These are phyloP conservation scores for Pecten maximus DNA, from an alignment of 2,888 invertebrate genomes.

Conservation along the genomic window DNA sequence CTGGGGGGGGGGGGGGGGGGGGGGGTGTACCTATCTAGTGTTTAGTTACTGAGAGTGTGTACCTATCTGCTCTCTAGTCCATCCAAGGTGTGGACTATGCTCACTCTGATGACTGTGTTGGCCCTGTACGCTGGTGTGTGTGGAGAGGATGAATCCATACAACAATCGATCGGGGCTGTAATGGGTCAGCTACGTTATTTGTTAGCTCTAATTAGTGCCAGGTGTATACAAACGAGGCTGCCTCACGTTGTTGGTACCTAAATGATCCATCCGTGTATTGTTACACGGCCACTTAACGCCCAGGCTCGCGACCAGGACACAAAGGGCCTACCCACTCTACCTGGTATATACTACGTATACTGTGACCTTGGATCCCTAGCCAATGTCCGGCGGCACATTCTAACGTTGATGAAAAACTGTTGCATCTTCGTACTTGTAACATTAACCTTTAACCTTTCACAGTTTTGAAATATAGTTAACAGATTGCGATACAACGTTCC, in stretches of 20 bases:
- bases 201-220: background rate
- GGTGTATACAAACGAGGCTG: background rate
- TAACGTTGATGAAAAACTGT: too few species aligned
- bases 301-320: background rate
- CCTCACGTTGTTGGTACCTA: constrained; percentile 18
- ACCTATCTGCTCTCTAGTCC: background rate
- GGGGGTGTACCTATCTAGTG: too few species aligned
- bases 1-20: too few species aligned
- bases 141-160: background rate
- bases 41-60: background rate
- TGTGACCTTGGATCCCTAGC: background rate
- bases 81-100: too few species aligned
- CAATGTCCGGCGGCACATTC: background rate
- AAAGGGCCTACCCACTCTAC: background rate
- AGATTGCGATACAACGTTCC: too few species aligned
- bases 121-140: background rate
- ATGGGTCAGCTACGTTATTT: constrained; percentile 2
- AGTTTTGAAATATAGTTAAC: too few species aligned
- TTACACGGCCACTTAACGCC: background rate
- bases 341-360: background rate
- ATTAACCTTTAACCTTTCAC: too few species aligned
- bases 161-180: background rate
- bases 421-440: too few species aligned
- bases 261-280: background rate
- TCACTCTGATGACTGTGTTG: background rate